Evolutionary conservation across 1,140 invertebrate genomes (phyloP).

Genomic region (Ceratina australensis): DNA sequence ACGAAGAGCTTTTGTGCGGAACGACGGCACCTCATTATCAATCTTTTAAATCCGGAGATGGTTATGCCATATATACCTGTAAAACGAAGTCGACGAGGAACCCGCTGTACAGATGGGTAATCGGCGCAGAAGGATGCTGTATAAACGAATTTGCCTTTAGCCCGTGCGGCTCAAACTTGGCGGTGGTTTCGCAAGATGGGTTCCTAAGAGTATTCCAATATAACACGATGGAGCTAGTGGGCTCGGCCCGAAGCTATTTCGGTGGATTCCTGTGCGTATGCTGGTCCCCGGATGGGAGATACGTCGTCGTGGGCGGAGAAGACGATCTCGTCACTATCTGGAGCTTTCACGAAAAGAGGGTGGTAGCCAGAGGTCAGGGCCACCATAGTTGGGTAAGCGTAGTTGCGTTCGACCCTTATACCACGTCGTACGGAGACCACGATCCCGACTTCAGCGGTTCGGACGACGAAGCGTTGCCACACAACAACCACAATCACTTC

Average conservation of each 20-base stretch:
- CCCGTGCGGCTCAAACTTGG: conserved; percentile 94
- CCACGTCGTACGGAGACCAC: conserved; percentile 83
- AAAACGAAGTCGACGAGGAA: conserved; percentile 98
- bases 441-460: conserved; percentile 81
- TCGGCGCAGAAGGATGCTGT: conserved; percentile 91
- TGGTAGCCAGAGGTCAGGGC: conserved; percentile 96
- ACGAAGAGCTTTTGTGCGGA: conserved; percentile 95
- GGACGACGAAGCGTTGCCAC: conserved; percentile 81
- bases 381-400: conserved; percentile 98
- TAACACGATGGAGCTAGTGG: conserved; percentile 96
- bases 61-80: conserved; percentile 95
- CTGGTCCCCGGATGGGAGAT: conserved; percentile 98
- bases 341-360: conserved; percentile 94
- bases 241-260: conserved; percentile 96
- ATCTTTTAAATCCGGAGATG: conserved; percentile 96
- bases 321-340: conserved; percentile 99
- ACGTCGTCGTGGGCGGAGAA: conserved; percentile 98
- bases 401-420: conserved; percentile 97
- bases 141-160: conserved; percentile 99
- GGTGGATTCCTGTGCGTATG: conserved; percentile 97
- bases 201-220: conserved; percentile 98
- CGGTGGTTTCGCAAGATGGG: conserved; percentile 97
- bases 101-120: conserved; percentile 93
- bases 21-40: conserved; percentile 93
- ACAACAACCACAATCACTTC: conserved; percentile 78